Conservation (phyloP, 2,113 vertebrate genomes). For the Argyrosomus japonicus region DNA sequence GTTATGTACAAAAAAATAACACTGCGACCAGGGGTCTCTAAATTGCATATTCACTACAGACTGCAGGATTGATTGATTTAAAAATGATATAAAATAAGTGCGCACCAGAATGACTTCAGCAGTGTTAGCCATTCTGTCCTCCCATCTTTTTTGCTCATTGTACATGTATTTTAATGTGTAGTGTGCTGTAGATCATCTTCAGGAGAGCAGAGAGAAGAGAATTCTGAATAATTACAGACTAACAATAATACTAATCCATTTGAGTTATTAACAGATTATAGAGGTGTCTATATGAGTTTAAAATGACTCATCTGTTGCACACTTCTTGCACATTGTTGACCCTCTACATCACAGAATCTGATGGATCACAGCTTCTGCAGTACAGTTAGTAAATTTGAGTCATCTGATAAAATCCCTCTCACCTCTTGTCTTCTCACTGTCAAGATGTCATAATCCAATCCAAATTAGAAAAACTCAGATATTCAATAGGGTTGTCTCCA, state of each 20-base stretch:
- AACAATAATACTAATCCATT: background rate
- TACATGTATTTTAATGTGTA: background rate
- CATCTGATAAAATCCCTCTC: no score
- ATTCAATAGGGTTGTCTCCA: no score
- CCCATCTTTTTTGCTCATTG: background rate
- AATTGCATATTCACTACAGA: background rate
- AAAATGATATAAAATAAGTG: background rate
- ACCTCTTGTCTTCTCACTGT: no score
- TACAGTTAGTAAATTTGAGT: no score
- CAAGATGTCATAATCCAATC: no score
- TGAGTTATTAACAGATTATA: background rate
- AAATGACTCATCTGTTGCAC: background rate
- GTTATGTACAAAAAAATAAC: no score
- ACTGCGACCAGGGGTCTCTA: no score
- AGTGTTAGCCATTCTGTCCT: background rate
- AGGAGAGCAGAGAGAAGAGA: background rate
- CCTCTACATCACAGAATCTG: no score
- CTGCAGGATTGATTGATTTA: background rate
- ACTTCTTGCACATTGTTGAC: no score
- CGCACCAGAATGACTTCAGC: background rate
- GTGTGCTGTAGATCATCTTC: slow-evolving; percentile 44
- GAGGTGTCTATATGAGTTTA: background rate
- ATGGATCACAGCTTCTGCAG: no score
- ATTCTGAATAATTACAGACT: background rate
- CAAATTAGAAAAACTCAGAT: no score